These are phyloP conservation scores for Beris morrisii DNA, from an alignment of 2,888 invertebrate genomes.

Conservation along the genomic window DNA sequence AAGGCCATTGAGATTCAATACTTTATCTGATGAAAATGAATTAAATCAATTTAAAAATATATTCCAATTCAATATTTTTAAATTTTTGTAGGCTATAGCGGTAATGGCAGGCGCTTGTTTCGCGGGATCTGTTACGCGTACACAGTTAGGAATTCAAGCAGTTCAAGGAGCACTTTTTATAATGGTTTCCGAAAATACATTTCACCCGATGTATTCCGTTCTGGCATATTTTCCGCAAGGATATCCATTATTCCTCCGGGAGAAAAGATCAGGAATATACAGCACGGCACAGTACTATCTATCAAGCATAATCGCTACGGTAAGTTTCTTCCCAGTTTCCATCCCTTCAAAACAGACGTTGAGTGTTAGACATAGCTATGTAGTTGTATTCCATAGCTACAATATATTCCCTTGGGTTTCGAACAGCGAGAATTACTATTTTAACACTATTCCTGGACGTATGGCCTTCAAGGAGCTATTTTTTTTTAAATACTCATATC, in stretches of 20 bases:
- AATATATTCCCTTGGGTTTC: too few species aligned
- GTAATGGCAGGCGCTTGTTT: constrained; percentile 84
- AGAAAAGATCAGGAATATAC: constrained; percentile 81
- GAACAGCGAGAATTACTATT: too few species aligned
- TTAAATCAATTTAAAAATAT: too few species aligned
- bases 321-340: constrained; percentile 56
- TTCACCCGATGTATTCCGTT: constrained; percentile 88
- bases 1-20: too few species aligned
- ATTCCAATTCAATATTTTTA: background rate
- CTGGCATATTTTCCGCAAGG: constrained; percentile 79
- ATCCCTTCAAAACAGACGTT: background rate
- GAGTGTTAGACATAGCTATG: too few species aligned
- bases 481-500: too few species aligned
- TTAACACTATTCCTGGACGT: too few species aligned
- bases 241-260: constrained; percentile 78
- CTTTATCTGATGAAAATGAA: too few species aligned
- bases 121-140: constrained; percentile 69
- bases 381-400: too few species aligned
- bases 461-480: too few species aligned
- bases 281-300: constrained; percentile 77
- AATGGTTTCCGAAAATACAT: constrained; percentile 87
- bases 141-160: constrained; percentile 83
- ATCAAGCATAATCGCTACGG: constrained; percentile 78
- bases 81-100: constrained; percentile 62
- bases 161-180: constrained; percentile 87